Evolutionary conservation across 2,113 vertebrate genomes (phyloP), one percentile per base, ranked within the genome.

Genomic region (Campylorhamphus procurvoides): DNA sequence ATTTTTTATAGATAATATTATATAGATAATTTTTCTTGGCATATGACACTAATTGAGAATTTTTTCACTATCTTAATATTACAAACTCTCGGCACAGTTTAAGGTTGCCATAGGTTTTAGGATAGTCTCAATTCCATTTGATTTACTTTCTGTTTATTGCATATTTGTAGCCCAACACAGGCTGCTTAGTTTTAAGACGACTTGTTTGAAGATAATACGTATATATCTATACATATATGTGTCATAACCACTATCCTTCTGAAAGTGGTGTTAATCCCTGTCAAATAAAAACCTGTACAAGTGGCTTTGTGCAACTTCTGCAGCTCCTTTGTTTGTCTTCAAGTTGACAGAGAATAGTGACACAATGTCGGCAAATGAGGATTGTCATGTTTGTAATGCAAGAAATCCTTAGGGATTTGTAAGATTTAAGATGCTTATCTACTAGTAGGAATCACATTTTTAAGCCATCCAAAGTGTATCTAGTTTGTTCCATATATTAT

Each of bases 401-500:
- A 81, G 33, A 87, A 92, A 68, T 78, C 64, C 44, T 66, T 56
- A 29, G 23, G n/a, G 46, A 80, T 88, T 86, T 94, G 46, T 87
- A 77, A 86, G 53, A 44, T 81, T 87, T 93, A 89, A 89, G 86
- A 69, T 37, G 53, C 27, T 67, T 67, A 88, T 59, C 56, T 71
- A 17, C 60, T 67, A 25, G 46, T 29, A 71, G 86, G 52, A 60
- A 87, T 90, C 56, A 63, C 29, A 90, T 90, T 84, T 93, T 89
- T 71, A 74, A 89, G 40, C 73, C 1, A 0, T 87, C 40, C 49
- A 83, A 62, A 89, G 53, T 69, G 37, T 66, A 69, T 68, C 72
- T 75, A 44, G 53, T 89, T 84, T 91, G 40, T 90, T 94, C 63
- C 84, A 44, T 73, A 85, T 88, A 62, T 80, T 80, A 46, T 83